A percentile compares a stretch with the other conserved stretches of the same genome.
phyloP scores from a whole-genome alignment of 1,140 invertebrate genomes.

The Popillia japonica region DNA sequence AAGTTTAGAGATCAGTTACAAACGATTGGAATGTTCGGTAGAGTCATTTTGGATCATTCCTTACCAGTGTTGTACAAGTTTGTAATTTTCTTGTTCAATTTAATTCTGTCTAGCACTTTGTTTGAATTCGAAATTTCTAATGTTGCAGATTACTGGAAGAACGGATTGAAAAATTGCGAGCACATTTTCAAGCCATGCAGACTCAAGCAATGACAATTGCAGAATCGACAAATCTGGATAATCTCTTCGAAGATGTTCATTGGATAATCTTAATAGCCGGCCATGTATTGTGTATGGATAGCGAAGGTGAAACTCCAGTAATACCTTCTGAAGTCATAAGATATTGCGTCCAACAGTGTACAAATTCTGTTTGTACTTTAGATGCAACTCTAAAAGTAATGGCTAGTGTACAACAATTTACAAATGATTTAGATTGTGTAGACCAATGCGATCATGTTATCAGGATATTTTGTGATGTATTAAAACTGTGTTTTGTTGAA shows the following conservation, averaged over 20 bases:
- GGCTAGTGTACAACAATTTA: conserved; percentile 62
- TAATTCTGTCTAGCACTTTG: no score
- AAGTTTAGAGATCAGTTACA: conserved; percentile 76
- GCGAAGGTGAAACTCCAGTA: conserved; percentile 77
- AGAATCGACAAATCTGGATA: conserved; percentile 65
- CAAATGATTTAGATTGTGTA: conserved; percentile 61
- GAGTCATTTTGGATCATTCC: conserved; percentile 65
- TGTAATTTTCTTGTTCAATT: neutral
- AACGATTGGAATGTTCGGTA: conserved; percentile 67
- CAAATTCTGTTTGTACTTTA: conserved; percentile 48
- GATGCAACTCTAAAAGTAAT: conserved; percentile 60
- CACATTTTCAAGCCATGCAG: conserved; percentile 71
- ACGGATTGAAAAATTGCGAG: conserved; percentile 68
- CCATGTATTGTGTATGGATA: conserved; percentile 75
- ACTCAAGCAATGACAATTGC: conserved; percentile 66
- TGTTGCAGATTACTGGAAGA: conserved; percentile 69
- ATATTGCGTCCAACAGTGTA: conserved; percentile 70
- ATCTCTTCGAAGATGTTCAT: conserved; percentile 86
- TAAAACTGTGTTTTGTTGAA: conserved; percentile 75
- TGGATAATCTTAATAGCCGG: conserved; percentile 86
- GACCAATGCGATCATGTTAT: conserved; percentile 70
- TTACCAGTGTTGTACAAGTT: conserved; percentile 65
- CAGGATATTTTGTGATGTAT: conserved; percentile 71
- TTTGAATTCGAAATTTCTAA: no score
- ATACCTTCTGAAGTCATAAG: conserved; percentile 80